phyloP scores from a whole-genome alignment of 2,888 invertebrate species.

The Oxycera nigricornis region DNA sequence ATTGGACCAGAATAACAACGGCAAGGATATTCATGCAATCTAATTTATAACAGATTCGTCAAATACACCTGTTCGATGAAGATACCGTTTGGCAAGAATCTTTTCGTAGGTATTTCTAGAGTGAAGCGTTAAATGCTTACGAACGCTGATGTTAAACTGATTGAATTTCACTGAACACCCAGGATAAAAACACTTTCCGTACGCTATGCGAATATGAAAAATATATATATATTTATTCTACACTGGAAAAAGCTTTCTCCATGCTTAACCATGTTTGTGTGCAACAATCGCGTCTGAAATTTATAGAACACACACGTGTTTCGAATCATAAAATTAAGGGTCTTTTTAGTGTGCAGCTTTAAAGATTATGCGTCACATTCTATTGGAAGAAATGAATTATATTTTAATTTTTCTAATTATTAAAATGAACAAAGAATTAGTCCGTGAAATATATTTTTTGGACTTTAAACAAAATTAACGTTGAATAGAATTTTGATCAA shows the following conservation, averaged over 20 bases:
- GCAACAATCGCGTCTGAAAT: background rate
- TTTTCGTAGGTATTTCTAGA: background rate
- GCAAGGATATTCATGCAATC: too few species aligned
- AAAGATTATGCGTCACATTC: too few species aligned
- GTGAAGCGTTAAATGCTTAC: background rate
- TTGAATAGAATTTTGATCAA: too few species aligned
- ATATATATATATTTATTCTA: background rate
- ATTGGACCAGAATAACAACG: too few species aligned
- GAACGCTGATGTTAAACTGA: constrained; percentile 11
- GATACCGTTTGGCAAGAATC: background rate
- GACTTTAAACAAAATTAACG: too few species aligned
- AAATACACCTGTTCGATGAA: constrained; percentile 9
- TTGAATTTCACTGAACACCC: constrained; percentile 1
- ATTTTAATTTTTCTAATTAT: too few species aligned
- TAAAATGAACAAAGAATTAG: too few species aligned
- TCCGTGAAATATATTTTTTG: too few species aligned
- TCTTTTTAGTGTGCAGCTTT: too few species aligned
- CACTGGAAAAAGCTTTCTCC: constrained; percentile 22
- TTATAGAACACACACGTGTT: background rate
- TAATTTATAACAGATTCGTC: too few species aligned
- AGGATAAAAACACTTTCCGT: background rate
- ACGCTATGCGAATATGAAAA: background rate
- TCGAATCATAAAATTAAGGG: too few species aligned
- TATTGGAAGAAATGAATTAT: too few species aligned
- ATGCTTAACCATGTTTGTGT: background rate